Percentiles rank a stretch among this genome's conserved stretches.
Conservation (phyloP, 2,888 invertebrate species). For the Xestia rhomboidea region DNA sequence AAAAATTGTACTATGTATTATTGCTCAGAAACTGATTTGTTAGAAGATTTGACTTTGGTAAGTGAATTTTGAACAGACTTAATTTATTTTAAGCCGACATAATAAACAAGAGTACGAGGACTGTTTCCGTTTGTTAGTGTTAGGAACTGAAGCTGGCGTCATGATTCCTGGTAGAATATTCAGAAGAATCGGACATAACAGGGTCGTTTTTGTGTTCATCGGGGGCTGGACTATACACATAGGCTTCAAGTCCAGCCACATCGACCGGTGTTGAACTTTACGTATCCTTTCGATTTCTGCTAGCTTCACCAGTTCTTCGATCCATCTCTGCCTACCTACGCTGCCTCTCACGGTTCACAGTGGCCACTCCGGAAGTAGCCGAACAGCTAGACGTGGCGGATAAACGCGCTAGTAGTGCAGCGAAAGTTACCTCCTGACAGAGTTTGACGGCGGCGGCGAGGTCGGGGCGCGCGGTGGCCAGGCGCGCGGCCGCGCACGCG, state of each 20-base stretch:
- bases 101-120: neutral
- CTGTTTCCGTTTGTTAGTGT: neutral
- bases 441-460: constrained; percentile 80
- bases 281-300: neutral
- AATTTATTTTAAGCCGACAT: neutral
- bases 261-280: neutral
- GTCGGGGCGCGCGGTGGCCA: constrained; percentile 81
- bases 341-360: neutral
- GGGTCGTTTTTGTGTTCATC: neutral
- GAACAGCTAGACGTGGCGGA: neutral
- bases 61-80: neutral
- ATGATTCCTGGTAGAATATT: neutral
- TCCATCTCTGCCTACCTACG: neutral
- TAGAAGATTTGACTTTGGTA: neutral
- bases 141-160: neutral
- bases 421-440: constrained; percentile 82
- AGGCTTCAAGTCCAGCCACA: neutral
- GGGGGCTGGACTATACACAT: neutral
- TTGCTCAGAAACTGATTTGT: neutral
- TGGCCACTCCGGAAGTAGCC: neutral
- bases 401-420: neutral
- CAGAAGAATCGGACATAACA: neutral
- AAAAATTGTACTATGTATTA: constrained; percentile 4
- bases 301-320: neutral
- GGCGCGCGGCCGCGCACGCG: constrained; percentile 87